Base-by-base conservation (phyloP, 53 echinoderm and acorn worm genomes). In the Apostichopus leukothele region DNA sequence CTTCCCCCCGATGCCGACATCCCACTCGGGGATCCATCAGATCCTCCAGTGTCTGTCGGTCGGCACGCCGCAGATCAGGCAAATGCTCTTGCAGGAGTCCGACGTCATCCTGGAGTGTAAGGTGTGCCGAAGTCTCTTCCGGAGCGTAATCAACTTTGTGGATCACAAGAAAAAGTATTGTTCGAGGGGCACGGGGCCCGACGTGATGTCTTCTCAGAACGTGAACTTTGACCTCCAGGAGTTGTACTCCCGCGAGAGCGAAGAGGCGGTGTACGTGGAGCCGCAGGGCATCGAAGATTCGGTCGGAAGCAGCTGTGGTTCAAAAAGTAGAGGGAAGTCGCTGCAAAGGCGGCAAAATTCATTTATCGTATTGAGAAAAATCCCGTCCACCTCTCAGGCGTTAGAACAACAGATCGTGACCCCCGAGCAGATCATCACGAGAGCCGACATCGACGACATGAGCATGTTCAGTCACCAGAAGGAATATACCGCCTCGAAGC, bases 111-210 rank as follows among this genome's bases (percentile, higher is more conserved):
- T 92, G 19, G 71, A 71, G 4, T 97, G 97, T 81, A 90, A 92
- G 10, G 89, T 92, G 0, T 97, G 97, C 83, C 95, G 95, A 51
- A 94, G 90, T 75, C 91, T 97, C 18, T 97, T 97, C 83, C 90
- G 97, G 39, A 93, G 95, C 23, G 90, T 97, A 83, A 86, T 92
- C 63, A 97, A 97, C 83, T 95, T 97, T 84, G 88, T 97, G 6
- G 97, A 97, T 61, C 97, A 97, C 83, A 97, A 97, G 86, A 92
- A 90, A 84, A 86, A 90, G 75, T 96, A 93, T 88, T 97, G 97
- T 86, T 91, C 89, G 26, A 90, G 84, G 50, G 50, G 60, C 51
- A 53, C 75, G 0, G 76, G 83, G 22, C 74, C 88, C 20, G 88
- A 87, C 5, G n/a, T 27, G 10, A 16, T 23, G 25, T 83, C 89